These are phyloP conservation scores for Gastrophryne carolinensis DNA, from an alignment of 2,797 vertebrate species.

Conservation along the genomic window DNA sequence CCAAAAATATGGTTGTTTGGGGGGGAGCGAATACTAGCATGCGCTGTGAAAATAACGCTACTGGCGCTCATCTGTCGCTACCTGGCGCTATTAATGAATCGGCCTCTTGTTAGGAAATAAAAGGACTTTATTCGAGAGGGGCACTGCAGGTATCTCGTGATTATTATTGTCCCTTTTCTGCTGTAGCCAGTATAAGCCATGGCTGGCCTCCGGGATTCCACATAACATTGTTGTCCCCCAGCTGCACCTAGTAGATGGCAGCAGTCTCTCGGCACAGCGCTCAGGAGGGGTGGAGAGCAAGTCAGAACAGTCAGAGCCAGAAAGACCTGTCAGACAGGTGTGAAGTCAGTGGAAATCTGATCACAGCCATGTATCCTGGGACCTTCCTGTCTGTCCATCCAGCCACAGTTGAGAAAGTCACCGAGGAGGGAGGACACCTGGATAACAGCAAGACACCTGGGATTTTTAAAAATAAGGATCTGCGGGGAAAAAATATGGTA, in stretches of 20 bases:
- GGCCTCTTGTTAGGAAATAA: no score
- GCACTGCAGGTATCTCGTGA: no score
- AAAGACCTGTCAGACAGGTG: conserved; percentile 52
- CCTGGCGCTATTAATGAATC: no score
- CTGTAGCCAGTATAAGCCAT: no score
- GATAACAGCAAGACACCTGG: neutral
- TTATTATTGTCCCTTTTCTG: no score
- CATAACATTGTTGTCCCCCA: neutral
- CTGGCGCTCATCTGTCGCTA: no score
- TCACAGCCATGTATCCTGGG: conserved; percentile 46
- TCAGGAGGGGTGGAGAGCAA: conserved; percentile 23
- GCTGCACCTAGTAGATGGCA: conserved; percentile 15
- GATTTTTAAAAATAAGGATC: neutral
- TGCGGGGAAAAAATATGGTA: neutral
- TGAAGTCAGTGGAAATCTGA: conserved; percentile 52
- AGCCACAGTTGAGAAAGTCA: conserved; percentile 5
- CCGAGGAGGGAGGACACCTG: neutral
- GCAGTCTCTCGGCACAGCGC: neutral
- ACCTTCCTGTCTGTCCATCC: conserved; percentile 36
- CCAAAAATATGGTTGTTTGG: no score
- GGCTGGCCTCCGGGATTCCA: no score
- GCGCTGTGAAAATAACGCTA: no score
- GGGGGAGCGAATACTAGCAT: no score
- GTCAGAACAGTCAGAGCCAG: conserved; percentile 42
- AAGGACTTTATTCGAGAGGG: no score